phyloP scores from a whole-genome alignment of 2,888 invertebrate species.

The Epicampocera succincta region DNA sequence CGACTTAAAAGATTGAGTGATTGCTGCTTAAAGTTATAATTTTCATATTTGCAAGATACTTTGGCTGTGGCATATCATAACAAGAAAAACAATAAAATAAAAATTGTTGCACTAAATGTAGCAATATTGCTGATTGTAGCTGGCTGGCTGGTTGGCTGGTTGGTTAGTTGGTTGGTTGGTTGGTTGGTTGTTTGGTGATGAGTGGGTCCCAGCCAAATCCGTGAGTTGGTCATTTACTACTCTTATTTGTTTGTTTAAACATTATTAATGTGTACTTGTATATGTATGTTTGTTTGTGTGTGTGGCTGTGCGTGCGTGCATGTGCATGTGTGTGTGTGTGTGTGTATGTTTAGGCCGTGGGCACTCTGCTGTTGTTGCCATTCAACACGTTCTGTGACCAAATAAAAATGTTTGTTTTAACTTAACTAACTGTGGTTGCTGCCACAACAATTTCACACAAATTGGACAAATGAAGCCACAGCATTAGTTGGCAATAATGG shows the following conservation, averaged over 20 bases:
- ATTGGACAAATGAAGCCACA: slow-evolving; percentile 75
- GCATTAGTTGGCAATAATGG: slow-evolving; percentile 73
- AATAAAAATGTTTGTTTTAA: slow-evolving; percentile 74
- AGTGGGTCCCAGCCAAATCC: slow-evolving; percentile 53
- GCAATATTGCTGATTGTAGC: slow-evolving; percentile 35
- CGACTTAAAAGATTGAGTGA: slow-evolving; percentile 80
- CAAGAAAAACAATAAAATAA: slow-evolving; percentile 25
- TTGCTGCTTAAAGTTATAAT: slow-evolving; percentile 82
- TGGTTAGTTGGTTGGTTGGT: no score
- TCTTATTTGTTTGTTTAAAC: slow-evolving; percentile 12
- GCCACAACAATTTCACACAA: slow-evolving; percentile 70
- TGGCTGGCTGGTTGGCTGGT: no score
- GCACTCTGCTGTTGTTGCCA: slow-evolving; percentile 61
- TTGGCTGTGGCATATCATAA: slow-evolving; percentile 45
- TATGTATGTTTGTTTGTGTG: slow-evolving; percentile 11
- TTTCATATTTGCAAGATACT: slow-evolving; percentile 79
- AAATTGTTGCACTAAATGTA: slow-evolving; percentile 20
- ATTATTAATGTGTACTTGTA: not conserved
- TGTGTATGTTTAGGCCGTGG: slow-evolving; percentile 49
- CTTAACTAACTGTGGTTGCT: slow-evolving; percentile 69
- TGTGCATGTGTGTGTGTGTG: slow-evolving; percentile 19
- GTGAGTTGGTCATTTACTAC: slow-evolving; percentile 62
- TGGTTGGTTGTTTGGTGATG: slow-evolving; percentile 35
- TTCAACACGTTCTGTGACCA: slow-evolving; percentile 72
- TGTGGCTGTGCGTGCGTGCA: slow-evolving; percentile 2